Conservation (phyloP, 2,888 invertebrate species). For the Acleris sparsana region DNA sequence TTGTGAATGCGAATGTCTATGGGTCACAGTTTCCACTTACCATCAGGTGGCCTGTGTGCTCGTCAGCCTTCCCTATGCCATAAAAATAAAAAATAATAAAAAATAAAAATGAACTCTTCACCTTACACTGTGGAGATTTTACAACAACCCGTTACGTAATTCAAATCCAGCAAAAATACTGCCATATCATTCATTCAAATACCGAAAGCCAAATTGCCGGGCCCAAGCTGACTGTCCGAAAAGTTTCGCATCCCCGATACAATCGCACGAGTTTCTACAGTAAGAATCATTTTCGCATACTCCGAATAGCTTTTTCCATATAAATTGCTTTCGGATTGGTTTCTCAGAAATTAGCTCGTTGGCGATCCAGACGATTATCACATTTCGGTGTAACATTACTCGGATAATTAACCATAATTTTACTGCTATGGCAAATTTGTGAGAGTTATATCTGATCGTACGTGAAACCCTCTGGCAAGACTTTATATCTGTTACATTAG, state of each 20-base stretch:
- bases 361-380: conserved; percentile 28
- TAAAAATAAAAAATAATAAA: too few relatives aligned
- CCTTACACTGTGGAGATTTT: too few relatives aligned
- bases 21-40: too few relatives aligned
- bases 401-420: conserved; percentile 31
- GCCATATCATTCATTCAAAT: conserved; percentile 31
- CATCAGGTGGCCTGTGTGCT: too few relatives aligned
- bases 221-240: conserved; percentile 22
- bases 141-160: not conserved
- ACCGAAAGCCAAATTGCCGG: conserved; percentile 21
- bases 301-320: conserved; percentile 34
- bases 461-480: not conserved
- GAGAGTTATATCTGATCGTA: conserved; percentile 7
- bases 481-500: not conserved
- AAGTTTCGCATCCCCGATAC: conserved; percentile 26
- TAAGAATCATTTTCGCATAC: conserved; percentile 28
- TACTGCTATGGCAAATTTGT: conserved; percentile 22
- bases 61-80: too few relatives aligned
- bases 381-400: conserved; percentile 34
- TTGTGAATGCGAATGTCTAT: too few relatives aligned
- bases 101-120: too few relatives aligned
- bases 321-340: conserved; percentile 30
- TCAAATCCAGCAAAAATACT: conserved; percentile 16
- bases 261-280: conserved; percentile 30
- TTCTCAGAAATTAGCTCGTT: conserved; percentile 26